These are phyloP conservation scores for Spatula clypeata DNA, from an alignment of 2,797 vertebrate genomes.

Conservation along the genomic window DNA sequence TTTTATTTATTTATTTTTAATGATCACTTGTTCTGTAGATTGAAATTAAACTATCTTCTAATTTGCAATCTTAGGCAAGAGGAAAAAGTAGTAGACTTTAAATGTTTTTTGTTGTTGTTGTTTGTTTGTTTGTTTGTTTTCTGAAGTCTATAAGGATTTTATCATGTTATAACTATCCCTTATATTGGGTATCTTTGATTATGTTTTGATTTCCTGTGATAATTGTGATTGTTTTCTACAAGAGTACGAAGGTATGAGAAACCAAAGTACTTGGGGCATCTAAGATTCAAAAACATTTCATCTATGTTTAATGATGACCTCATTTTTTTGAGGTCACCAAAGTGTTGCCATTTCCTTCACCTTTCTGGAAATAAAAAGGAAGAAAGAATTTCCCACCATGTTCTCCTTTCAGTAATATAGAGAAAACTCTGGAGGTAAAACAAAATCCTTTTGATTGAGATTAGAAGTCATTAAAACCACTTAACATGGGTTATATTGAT, in stretches of 20 bases:
- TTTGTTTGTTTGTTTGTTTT: too few species aligned
- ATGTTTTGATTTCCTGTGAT: background rate
- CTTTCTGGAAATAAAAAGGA: background rate
- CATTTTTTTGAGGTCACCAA: background rate
- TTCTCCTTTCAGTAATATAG: background rate
- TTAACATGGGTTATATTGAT: background rate
- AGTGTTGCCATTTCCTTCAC: background rate
- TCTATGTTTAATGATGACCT: background rate
- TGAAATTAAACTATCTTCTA: background rate
- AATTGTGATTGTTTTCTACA: background rate
- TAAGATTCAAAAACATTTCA: background rate
- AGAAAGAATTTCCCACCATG: background rate
- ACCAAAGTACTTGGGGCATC: background rate
- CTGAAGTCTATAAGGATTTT: background rate
- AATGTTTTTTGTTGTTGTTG: background rate
- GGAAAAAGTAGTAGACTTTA: background rate
- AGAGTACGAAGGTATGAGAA: background rate
- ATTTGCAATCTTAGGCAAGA: background rate
- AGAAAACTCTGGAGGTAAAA: background rate
- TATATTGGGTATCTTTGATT: background rate
- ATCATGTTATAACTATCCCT: background rate
- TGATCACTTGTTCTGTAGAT: background rate
- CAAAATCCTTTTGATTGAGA: background rate
- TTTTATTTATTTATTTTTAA: background rate
- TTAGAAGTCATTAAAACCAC: background rate